Conservation (phyloP, 1,140 invertebrate genomes). For the Temnothorax nylanderi region DNA sequence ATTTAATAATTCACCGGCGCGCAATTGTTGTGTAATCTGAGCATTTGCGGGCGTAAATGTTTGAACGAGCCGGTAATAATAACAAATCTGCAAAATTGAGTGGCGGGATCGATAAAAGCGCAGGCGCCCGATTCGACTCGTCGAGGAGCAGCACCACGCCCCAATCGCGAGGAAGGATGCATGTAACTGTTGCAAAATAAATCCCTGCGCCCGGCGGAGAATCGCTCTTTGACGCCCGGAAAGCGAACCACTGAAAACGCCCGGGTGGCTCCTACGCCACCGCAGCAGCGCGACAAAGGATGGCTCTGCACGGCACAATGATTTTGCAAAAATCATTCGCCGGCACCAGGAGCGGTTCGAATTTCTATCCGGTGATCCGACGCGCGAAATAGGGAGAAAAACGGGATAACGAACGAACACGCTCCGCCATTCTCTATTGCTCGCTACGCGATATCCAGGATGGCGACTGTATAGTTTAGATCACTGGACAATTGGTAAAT, state of each 20-base stretch:
- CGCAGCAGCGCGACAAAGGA: conserved; percentile 22
- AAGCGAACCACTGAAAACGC: conserved; percentile 10
- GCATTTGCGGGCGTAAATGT: conserved; percentile 42
- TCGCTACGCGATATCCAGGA: conserved; percentile 3
- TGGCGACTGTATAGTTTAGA: conserved; percentile 1
- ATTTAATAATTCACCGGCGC: conserved; percentile 38
- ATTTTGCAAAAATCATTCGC: conserved; percentile 56
- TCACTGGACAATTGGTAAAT: conserved; percentile 22
- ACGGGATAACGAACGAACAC: conserved; percentile 37
- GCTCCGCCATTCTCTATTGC: conserved; percentile 14
- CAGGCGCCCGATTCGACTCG: conserved; percentile 36
- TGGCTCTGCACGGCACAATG: conserved; percentile 22
- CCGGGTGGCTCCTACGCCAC: conserved; percentile 20
- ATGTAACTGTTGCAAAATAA: conserved; percentile 45
- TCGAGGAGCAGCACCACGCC: conserved; percentile 41
- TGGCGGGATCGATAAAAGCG: conserved; percentile 49
- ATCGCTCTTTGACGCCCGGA: conserved; percentile 33
- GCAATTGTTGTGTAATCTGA: conserved; percentile 51
- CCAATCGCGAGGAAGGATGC: conserved; percentile 34
- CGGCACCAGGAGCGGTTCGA: not conserved
- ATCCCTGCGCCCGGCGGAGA: conserved; percentile 30
- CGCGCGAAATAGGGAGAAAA: conserved; percentile 40
- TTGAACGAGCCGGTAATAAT: conserved; percentile 33
- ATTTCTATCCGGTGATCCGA: conserved; percentile 47
- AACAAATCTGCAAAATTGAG: conserved; percentile 33